phyloP scores from a whole-genome alignment of 2,888 invertebrate genomes.

The Lissocephala sabroskyi region DNA sequence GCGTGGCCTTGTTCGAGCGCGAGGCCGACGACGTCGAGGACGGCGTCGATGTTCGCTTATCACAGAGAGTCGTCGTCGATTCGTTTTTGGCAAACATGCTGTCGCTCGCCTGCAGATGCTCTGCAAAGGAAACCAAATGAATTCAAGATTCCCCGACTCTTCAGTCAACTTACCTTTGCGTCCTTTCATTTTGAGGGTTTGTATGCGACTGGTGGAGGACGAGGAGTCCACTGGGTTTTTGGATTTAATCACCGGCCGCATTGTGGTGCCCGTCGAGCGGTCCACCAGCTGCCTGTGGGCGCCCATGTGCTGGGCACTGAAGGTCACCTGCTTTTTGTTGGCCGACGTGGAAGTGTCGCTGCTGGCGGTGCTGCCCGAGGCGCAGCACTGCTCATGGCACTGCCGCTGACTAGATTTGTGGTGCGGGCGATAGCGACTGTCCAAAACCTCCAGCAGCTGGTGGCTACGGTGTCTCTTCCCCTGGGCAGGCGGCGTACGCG shows the following conservation, averaged over 20 bases:
- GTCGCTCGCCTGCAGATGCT: conserved; percentile 40
- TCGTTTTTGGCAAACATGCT: conserved; percentile 48
- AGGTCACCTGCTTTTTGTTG: conserved; percentile 45
- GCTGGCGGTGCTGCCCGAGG: conserved; percentile 7
- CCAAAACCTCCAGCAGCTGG: conserved; percentile 3
- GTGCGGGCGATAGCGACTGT: conserved; percentile 1
- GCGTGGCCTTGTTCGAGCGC: no score
- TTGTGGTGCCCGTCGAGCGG: no score
- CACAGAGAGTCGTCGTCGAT: conserved; percentile 31
- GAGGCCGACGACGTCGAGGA: neutral
- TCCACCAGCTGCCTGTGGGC: conserved; percentile 9
- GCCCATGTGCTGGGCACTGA: conserved; percentile 35
- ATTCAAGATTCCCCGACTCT: no score
- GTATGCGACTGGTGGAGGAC: conserved; percentile 19
- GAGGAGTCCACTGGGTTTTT: no score
- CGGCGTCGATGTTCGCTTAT: conserved; percentile 15
- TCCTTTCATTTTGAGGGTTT: conserved; percentile 32
- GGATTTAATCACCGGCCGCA: no score
- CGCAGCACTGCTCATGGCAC: conserved; percentile 49
- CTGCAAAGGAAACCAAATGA: conserved; percentile 14
- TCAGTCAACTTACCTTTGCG: conserved; percentile 32
- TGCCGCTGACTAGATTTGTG: conserved; percentile 14
- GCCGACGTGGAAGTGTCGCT: conserved; percentile 39
- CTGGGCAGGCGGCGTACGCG: neutral
- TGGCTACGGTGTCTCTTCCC: conserved; percentile 11